A percentile compares a stretch with the other conserved stretches of the same genome.
These are phyloP conservation scores for Amphimallon solstitiale DNA, from an alignment of 2,888 invertebrate genomes.

Conservation along the genomic window DNA sequence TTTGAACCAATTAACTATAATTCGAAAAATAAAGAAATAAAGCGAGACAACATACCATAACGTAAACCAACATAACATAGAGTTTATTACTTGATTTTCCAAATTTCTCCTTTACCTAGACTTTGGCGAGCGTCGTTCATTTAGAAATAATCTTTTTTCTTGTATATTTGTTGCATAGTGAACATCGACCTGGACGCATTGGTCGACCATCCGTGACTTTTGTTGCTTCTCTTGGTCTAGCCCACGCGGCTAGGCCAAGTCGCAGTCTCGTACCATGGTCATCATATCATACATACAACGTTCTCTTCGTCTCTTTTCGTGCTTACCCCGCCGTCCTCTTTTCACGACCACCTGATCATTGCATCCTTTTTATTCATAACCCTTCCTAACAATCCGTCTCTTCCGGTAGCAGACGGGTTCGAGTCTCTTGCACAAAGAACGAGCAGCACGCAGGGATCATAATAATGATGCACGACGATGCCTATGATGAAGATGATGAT, in stretches of 20 bases:
- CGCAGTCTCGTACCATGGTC: slow-evolving; percentile 44
- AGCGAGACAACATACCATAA: too few relatives aligned
- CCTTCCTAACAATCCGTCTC: slow-evolving; percentile 51
- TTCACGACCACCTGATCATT: slow-evolving; percentile 37
- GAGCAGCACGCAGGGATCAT: slow-evolving; percentile 26
- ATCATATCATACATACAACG: slow-evolving; percentile 29
- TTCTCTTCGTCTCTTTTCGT: slow-evolving; percentile 25
- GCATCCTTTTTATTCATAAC: slow-evolving; percentile 53
- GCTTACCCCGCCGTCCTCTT: slow-evolving; percentile 7
- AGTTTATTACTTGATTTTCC: too few relatives aligned
- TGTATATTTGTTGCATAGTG: slow-evolving; percentile 17
- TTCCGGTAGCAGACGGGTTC: slow-evolving; percentile 49
- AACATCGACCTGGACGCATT: slow-evolving; percentile 23
- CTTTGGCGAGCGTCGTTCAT: too few relatives aligned
- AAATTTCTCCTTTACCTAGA: too few relatives aligned
- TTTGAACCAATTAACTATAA: too few relatives aligned
- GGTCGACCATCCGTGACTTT: slow-evolving; percentile 36
- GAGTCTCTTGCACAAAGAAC: slow-evolving; percentile 36
- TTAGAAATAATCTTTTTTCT: neutral
- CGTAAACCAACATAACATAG: too few relatives aligned
- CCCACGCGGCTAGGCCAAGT: slow-evolving; percentile 44
- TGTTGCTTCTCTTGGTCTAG: slow-evolving; percentile 33
- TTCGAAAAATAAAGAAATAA: too few relatives aligned
- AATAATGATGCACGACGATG: slow-evolving; percentile 10
- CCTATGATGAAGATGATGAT: neutral